A percentile compares a stretch with the other conserved stretches of the same genome.
Evolutionary conservation across 2,888 invertebrate genomes (phyloP).

Genomic region (Drosophila siamana): DNA sequence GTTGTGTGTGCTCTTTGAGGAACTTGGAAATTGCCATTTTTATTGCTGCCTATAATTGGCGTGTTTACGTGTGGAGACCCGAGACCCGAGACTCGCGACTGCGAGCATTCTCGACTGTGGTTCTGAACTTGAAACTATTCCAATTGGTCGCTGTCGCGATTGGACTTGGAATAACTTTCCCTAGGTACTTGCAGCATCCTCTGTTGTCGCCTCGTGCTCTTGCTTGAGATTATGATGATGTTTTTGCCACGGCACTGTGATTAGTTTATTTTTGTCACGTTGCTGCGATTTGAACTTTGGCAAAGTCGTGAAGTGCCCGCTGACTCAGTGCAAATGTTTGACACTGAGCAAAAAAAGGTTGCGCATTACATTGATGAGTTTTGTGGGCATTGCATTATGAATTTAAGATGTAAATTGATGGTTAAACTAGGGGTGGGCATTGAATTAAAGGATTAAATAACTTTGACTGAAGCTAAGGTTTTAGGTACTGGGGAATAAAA

Average conservation of each 20-base stretch:
- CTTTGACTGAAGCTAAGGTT: too few relatives aligned
- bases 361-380: too few relatives aligned
- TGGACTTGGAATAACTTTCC: constrained; percentile 10
- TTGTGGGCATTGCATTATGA: neutral
- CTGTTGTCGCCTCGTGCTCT: neutral
- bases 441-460: neutral
- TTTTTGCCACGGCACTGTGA: constrained; percentile 36
- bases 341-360: constrained; percentile 30
- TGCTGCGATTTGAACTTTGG: constrained; percentile 62
- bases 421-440: neutral
- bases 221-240: constrained; percentile 67
- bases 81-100: neutral
- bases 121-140: constrained; percentile 72
- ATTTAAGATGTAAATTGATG: too few relatives aligned
- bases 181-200: neutral
- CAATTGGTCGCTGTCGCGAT: constrained; percentile 12
- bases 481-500: too few relatives aligned
- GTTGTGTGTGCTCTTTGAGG: constrained; percentile 44
- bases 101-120: constrained; percentile 5
- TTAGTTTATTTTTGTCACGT: constrained; percentile 66
- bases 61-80: constrained; percentile 52
- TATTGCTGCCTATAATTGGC: constrained; percentile 76
- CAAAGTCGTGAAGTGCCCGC: constrained; percentile 34
- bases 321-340: constrained; percentile 44
- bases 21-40: constrained; percentile 53